These are phyloP conservation scores for Ceyx melanurus DNA, from an alignment of 2,113 vertebrate genomes.

Conservation along the genomic window DNA sequence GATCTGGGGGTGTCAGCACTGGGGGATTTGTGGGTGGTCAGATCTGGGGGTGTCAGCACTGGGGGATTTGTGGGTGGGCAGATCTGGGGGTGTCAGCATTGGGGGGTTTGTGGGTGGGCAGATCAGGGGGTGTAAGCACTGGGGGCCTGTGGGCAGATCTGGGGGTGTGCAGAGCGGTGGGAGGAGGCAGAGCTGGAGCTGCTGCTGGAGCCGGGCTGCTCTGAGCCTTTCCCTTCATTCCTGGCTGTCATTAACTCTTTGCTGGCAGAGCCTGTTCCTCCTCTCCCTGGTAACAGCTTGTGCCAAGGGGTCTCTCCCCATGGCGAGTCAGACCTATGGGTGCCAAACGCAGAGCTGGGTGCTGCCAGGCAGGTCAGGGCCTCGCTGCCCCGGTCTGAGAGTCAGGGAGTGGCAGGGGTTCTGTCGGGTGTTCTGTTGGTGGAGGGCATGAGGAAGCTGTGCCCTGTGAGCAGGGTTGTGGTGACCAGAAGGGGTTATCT, in stretches of 20 bases:
- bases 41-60: background rate
- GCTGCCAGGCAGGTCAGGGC: background rate
- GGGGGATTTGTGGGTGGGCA: background rate
- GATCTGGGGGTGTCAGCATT: no score
- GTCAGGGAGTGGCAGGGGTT: background rate
- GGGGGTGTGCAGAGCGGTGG: background rate
- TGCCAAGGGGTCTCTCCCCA: background rate
- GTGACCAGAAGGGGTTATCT: background rate
- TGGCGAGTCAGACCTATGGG: background rate
- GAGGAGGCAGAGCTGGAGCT: background rate
- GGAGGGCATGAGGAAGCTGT: background rate
- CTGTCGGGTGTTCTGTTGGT: background rate
- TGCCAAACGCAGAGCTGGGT: background rate
- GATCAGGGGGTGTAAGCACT: no score
- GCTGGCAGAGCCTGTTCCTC: background rate
- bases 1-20: background rate
- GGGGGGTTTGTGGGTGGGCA: background rate
- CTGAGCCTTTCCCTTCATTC: background rate
- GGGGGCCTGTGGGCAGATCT: no score
- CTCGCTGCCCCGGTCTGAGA: fast-evolving
- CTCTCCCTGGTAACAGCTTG: background rate
- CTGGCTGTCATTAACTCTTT: background rate
- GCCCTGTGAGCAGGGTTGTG: background rate
- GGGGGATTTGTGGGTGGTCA: background rate
- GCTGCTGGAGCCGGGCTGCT: background rate